Percentiles rank a stretch among this genome's conserved stretches.
phyloP scores from a whole-genome alignment of 92 coral and sea anemone genomes.

The Paramuricea clavata region DNA sequence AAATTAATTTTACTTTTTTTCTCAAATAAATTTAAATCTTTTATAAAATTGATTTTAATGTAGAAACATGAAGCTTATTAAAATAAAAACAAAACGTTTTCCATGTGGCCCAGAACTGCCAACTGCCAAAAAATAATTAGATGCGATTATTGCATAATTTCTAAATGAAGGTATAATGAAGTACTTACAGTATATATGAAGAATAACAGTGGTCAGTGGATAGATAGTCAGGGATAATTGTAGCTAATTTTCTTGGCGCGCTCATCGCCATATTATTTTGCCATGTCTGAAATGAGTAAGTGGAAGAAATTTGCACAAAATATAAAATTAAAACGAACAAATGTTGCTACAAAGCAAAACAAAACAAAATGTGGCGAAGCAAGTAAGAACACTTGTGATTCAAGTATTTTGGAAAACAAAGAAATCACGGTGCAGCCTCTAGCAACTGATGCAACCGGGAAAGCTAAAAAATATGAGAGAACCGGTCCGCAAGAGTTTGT shows the following conservation, averaged over 20 bases:
- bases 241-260: no score
- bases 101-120: slow-evolving; percentile 1
- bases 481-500: slow-evolving; percentile 26
- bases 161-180: no score
- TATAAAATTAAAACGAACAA: neutral
- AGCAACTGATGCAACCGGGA: slow-evolving; percentile 17
- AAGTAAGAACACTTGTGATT: neutral
- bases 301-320: slow-evolving; percentile 32
- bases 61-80: neutral
- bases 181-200: no score
- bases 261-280: no score
- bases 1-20: neutral
- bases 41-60: neutral
- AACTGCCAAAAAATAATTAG: slow-evolving; percentile 4
- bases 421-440: slow-evolving; percentile 30
- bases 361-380: neutral
- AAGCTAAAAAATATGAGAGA: slow-evolving; percentile 27
- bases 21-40: neutral
- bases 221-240: no score
- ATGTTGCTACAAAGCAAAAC: neutral
- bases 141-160: no score
- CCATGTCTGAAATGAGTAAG: neutral
- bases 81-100: neutral
- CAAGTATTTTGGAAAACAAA: neutral
- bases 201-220: no score